Evolutionary conservation across 1,140 invertebrate genomes (phyloP).

Genomic region (Ptiloglossa arizonensis): DNA sequence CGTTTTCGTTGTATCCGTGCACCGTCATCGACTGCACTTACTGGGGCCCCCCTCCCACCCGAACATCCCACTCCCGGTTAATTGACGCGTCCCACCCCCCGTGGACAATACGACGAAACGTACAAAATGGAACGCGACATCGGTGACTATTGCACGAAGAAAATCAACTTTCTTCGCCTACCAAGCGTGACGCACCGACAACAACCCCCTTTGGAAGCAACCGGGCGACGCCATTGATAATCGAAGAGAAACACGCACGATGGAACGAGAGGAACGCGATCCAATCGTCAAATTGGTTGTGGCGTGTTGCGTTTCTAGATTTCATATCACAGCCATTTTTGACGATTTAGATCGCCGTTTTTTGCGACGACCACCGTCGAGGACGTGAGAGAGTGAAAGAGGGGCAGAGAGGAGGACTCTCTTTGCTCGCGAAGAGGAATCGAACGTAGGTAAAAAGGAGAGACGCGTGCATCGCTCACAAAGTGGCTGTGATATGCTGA

Average conservation of each 20-base stretch:
- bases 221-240: too few species aligned
- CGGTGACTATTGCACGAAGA: too few species aligned
- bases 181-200: too few species aligned
- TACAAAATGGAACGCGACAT: too few species aligned
- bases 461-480: slow-evolving; percentile 82
- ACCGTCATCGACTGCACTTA: slow-evolving; percentile 1
- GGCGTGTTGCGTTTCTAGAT: slow-evolving; percentile 85
- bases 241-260: neutral
- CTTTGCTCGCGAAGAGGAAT: neutral
- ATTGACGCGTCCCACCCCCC: too few species aligned
- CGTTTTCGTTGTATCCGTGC: neutral
- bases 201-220: too few species aligned
- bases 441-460: neutral
- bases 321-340: slow-evolving; percentile 95
- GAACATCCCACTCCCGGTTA: too few species aligned
- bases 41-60: too few species aligned
- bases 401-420: too few species aligned
- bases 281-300: slow-evolving; percentile 91
- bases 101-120: too few species aligned
- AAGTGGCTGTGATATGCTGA: slow-evolving; percentile 86
- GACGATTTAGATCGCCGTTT: slow-evolving; percentile 87
- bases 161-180: too few species aligned
- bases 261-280: slow-evolving; percentile 73
- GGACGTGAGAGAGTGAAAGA: too few species aligned
- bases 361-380: slow-evolving; percentile 41